Conservation (phyloP, 2,797 vertebrate species). For the Catharus ustulatus region DNA sequence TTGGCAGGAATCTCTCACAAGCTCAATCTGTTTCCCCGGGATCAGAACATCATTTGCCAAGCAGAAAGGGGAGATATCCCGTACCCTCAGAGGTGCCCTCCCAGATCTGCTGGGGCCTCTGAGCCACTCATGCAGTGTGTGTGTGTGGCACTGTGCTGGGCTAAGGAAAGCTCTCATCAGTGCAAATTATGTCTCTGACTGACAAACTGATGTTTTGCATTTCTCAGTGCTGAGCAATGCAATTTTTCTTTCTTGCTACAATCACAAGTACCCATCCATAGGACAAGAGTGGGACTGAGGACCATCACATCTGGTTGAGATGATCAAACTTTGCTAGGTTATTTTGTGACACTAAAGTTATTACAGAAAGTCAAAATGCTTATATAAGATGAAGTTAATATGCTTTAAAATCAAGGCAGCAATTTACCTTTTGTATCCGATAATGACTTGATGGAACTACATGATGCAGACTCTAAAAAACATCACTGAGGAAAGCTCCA, state of each 20-base stretch:
- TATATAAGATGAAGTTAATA: background rate
- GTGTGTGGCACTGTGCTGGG: background rate
- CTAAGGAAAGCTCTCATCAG: background rate
- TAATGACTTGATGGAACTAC: background rate
- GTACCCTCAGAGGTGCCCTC: background rate
- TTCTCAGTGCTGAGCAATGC: background rate
- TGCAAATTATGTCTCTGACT: background rate
- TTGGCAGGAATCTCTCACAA: rapidly evolving
- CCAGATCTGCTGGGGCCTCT: background rate
- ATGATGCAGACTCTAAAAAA: background rate
- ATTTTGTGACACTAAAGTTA: background rate
- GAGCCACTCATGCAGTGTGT: rapidly evolving
- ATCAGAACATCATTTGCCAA: background rate
- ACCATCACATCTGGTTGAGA: background rate
- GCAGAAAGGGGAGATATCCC: background rate
- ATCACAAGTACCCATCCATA: background rate
- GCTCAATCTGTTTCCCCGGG: rapidly evolving
- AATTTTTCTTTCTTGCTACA: background rate
- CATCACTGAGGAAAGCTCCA: background rate
- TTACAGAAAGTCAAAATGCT: background rate
- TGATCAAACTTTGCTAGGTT: background rate
- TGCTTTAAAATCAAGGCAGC: background rate
- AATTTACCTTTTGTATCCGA: background rate
- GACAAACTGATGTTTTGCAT: background rate
- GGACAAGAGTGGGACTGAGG: background rate